Percentiles rank a stretch among this genome's conserved stretches.
These are phyloP conservation scores for Solen grandis DNA, from an alignment of 1,140 invertebrate genomes.

Conservation along the genomic window DNA sequence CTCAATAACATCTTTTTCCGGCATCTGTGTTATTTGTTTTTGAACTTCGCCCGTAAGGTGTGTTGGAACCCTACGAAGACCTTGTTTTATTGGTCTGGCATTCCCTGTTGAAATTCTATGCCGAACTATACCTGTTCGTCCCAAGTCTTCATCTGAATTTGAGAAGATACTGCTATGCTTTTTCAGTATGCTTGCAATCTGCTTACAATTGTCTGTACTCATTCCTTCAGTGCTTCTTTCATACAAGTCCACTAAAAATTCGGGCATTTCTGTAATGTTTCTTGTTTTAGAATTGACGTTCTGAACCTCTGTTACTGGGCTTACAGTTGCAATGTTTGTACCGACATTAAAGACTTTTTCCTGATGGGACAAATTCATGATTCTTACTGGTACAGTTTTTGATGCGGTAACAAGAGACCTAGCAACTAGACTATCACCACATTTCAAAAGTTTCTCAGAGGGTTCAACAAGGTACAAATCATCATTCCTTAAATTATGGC, in stretches of 20 bases:
- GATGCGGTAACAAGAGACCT: background rate
- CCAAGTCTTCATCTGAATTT: conserved; percentile 46
- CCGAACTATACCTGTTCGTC: conserved; percentile 30
- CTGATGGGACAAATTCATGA: conserved; percentile 2
- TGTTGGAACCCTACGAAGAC: conserved; percentile 23
- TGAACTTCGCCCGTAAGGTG: background rate
- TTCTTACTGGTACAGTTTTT: background rate
- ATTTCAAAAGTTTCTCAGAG: background rate
- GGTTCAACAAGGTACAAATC: background rate
- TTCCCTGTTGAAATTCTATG: conserved; percentile 54
- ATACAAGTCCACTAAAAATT: background rate
- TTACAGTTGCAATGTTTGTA: conserved; percentile 1
- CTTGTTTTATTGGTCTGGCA: conserved; percentile 51
- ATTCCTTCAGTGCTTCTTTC: background rate
- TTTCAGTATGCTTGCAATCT: background rate
- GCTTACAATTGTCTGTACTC: background rate
- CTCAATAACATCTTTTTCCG: conserved; percentile 14
- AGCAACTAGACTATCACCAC: background rate
- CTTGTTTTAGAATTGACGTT: too few species aligned
- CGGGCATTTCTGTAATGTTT: background rate
- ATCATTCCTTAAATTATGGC: background rate
- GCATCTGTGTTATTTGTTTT: conserved; percentile 22
- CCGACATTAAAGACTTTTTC: background rate
- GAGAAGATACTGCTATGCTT: conserved; percentile 16
- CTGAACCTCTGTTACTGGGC: background rate